phyloP scores from a whole-genome alignment of 2,888 invertebrate genomes.

The Eilema caniola region DNA sequence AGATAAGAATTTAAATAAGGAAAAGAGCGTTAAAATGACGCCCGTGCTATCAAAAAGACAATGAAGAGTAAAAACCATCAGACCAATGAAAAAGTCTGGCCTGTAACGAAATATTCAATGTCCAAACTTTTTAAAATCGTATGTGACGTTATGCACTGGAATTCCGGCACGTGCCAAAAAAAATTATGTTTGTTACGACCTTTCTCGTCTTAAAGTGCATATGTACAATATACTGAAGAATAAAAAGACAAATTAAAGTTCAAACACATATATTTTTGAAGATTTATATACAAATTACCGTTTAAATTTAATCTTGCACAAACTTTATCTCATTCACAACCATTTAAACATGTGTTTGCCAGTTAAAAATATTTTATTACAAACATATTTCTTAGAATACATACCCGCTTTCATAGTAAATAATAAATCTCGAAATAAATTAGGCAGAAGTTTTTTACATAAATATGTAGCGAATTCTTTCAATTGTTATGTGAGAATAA shows the following conservation, averaged over 20 bases:
- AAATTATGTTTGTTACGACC: background rate
- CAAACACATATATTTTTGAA: background rate
- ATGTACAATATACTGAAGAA: background rate
- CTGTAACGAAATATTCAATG: background rate
- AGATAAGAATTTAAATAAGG: too few species aligned
- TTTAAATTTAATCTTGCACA: constrained; percentile 5
- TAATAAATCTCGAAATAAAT: background rate
- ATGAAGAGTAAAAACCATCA: too few species aligned
- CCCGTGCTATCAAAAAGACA: too few species aligned
- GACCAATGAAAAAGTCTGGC: background rate
- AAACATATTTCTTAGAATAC: constrained; percentile 1
- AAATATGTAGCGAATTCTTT: background rate
- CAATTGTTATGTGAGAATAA: background rate
- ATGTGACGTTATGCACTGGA: background rate
- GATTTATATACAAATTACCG: background rate
- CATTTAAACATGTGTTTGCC: background rate
- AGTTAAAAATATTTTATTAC: constrained; percentile 1
- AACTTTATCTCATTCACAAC: constrained; percentile 11
- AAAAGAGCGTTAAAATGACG: too few species aligned
- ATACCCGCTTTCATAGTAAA: background rate
- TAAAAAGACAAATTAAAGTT: constrained; percentile 4
- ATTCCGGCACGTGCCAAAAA: constrained; percentile 9
- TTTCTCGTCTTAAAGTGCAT: background rate
- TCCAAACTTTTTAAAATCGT: too few species aligned
- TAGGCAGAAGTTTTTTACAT: background rate